Evolutionary conservation across 2,113 vertebrate genomes (phyloP), one percentile per base, ranked within the genome.

Genomic region (Alligator sinensis): DNA sequence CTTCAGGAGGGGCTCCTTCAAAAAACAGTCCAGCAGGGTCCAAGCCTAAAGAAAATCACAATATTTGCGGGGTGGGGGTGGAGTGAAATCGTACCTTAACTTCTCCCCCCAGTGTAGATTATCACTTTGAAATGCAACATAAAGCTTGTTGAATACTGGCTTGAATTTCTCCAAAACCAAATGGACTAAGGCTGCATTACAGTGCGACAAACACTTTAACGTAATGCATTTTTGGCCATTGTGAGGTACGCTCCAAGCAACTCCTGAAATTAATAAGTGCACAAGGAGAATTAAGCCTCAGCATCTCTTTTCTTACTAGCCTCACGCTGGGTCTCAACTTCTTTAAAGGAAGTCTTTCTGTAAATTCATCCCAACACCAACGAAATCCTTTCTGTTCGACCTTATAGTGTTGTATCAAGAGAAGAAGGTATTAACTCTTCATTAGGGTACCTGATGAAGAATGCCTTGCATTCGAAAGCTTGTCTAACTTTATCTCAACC

Each of bases 1-100:
- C 97, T 79, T 92, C 64, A 0, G 93, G 15, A 38, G 97, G 95
- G 34, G 95, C 97, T 5, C 97, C 93, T 91, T 98, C 97, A 91
- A 98, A 98, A 89, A 88, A 97, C 1, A 97, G 97, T 17, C 97
- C 97, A 38, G 97, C 97, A 27, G 98, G 98, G 57, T 98, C 98
- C 86, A 98, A 88, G 22, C 97, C 98, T 98, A 79, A 82, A 72
- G 74, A 58, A 19, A 66, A 0, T 1, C 21, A 83, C 4, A 47
- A 60, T 2, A 7, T 68, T 83, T 79, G 55, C 77, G 81, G 11
- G 47, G 16, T 54, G 22, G 63, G 63, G 9, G 24, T 68, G 25
- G 28, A 10, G 87, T 18, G 59, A 18, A 81, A 28, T 1, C 12
- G 14, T 47, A 47, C 47, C 47, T 47, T 47, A 47, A 47, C 47